Conservation (phyloP, 1,140 invertebrate genomes). For the Oreohelix idahoensis region DNA sequence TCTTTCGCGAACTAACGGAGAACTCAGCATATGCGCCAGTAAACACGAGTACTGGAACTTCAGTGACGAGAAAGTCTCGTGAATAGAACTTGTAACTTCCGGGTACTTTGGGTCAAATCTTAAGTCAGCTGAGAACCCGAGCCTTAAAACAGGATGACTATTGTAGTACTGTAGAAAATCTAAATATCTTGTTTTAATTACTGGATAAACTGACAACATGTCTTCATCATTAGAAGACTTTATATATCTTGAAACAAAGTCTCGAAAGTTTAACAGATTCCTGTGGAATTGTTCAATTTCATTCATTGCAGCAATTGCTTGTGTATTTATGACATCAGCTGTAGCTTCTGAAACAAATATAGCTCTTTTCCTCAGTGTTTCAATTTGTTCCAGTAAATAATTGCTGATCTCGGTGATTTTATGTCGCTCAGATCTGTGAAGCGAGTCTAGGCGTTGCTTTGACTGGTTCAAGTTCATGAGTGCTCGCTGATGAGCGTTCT, state of each 20-base stretch:
- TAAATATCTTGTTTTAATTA: neutral
- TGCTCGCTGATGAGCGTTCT: neutral
- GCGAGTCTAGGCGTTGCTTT: neutral
- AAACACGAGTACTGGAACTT: neutral
- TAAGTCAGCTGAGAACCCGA: neutral
- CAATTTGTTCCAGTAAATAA: neutral
- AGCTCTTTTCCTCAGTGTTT: neutral
- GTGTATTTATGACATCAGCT: neutral
- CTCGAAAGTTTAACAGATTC: neutral
- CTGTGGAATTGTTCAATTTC: neutral
- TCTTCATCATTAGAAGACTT: neutral
- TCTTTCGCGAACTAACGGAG: neutral
- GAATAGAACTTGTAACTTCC: neutral
- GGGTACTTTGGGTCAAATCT: slow-evolving; percentile 22
- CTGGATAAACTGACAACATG: neutral
- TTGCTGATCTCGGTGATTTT: slow-evolving; percentile 1
- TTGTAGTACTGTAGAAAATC: neutral
- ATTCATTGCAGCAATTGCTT: neutral
- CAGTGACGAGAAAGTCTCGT: neutral
- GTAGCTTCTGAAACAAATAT: neutral
- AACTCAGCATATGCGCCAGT: neutral
- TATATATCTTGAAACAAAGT: neutral
- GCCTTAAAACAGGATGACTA: neutral
- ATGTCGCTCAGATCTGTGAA: neutral
- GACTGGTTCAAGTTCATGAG: neutral